phyloP scores from a whole-genome alignment of 2,797 vertebrate species.

The Acanthiza pusilla region DNA sequence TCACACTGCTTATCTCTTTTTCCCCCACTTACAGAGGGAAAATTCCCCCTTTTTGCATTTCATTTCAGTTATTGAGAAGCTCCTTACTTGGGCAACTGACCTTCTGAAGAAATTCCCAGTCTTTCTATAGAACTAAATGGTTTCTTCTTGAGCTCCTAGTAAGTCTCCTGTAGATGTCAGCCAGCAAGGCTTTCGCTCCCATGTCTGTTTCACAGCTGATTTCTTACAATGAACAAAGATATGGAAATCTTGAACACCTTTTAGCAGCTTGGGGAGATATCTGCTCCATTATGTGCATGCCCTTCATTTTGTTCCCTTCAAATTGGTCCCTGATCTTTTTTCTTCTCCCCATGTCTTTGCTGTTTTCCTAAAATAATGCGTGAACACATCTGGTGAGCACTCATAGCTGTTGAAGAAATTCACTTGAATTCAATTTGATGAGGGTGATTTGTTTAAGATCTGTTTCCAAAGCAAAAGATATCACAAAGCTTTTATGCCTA shows the following conservation, averaged over 20 bases:
- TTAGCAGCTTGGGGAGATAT: neutral
- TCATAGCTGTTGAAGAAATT: neutral
- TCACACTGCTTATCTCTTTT: neutral
- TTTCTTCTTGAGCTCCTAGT: neutral
- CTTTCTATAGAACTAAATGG: neutral
- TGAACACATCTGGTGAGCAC: neutral
- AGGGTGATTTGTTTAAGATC: neutral
- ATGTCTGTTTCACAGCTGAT: neutral
- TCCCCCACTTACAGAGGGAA: neutral
- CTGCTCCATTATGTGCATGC: neutral
- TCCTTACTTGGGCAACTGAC: neutral
- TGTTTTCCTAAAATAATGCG: neutral
- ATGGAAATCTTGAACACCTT: neutral
- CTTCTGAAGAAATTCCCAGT: neutral
- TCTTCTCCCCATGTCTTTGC: neutral
- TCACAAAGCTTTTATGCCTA: neutral
- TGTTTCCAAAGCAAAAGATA: neutral
- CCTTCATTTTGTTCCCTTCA: neutral
- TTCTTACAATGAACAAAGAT: neutral
- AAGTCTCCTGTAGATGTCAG: neutral
- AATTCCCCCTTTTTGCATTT: neutral
- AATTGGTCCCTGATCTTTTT: neutral
- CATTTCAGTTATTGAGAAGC: neutral
- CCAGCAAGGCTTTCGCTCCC: neutral
- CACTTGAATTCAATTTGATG: neutral